Evolutionary conservation across 2,113 vertebrate genomes (phyloP).

Genomic region (Furnarius figulus): DNA sequence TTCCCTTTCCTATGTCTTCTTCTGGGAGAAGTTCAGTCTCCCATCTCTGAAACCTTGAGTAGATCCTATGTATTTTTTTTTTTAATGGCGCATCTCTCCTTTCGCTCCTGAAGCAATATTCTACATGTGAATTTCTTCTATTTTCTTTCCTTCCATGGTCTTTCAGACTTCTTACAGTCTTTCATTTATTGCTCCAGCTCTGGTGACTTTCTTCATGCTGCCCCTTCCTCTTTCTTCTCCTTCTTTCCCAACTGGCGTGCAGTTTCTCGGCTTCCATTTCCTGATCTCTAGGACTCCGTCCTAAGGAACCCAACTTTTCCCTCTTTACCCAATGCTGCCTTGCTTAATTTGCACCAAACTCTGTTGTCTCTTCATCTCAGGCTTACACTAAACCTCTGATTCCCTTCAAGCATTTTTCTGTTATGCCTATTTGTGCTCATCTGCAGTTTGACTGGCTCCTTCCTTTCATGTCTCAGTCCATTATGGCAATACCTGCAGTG

Average conservation of each 20-base stretch:
- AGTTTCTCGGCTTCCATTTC: not conserved
- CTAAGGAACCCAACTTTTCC: not conserved
- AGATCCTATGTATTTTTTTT: not conserved
- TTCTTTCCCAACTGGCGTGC: not conserved
- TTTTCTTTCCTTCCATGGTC: not conserved
- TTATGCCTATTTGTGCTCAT: not conserved
- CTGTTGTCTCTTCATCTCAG: not conserved
- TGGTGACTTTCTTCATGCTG: not conserved
- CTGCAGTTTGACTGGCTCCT: not conserved
- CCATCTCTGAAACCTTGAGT: not conserved
- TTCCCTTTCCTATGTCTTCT: not conserved
- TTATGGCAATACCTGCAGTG: not conserved
- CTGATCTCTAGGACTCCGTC: not conserved
- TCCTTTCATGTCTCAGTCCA: not conserved
- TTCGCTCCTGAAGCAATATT: not conserved
- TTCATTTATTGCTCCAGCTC: not conserved
- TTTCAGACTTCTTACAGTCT: not conserved
- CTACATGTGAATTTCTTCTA: not conserved
- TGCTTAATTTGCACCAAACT: not conserved
- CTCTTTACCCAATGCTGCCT: not conserved
- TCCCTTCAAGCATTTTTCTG: not conserved
- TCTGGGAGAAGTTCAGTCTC: not conserved
- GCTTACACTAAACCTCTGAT: not conserved
- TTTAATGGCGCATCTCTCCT: not conserved
- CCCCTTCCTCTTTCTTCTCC: not conserved